A percentile compares a stretch with the other conserved stretches of the same genome.
Conservation (phyloP, 2,888 invertebrate genomes). For the Leptopilina drosophilae region DNA sequence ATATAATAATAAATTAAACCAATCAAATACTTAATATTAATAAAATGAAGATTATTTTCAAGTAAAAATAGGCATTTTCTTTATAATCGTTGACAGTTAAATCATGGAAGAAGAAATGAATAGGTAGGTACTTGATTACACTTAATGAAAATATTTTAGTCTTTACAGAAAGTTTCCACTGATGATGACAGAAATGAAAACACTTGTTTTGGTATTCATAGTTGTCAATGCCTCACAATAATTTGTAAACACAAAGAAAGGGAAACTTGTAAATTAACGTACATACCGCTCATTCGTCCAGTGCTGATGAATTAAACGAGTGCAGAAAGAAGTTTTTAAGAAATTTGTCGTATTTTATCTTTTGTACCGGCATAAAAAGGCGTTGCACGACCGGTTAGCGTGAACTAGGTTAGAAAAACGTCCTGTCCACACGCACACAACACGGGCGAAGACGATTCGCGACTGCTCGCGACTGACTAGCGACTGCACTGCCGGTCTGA, state of each 20-base stretch:
- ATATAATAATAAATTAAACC: too few relatives aligned
- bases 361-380: constrained; percentile 4
- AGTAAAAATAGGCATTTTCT: too few relatives aligned
- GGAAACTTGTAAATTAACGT: not conserved
- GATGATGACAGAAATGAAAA: too few relatives aligned
- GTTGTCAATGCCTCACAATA: too few relatives aligned
- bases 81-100: too few relatives aligned
- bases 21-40: too few relatives aligned
- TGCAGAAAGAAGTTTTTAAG: not conserved
- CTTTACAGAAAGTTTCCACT: too few relatives aligned
- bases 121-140: too few relatives aligned
- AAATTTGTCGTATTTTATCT: not conserved
- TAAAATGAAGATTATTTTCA: too few relatives aligned
- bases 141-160: too few relatives aligned
- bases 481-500: not conserved
- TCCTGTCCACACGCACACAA: not conserved
- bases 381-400: constrained; percentile 12
- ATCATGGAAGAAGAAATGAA: too few relatives aligned
- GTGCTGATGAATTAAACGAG: not conserved
- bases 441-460: not conserved
- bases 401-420: constrained; percentile 13
- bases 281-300: constrained; percentile 1
- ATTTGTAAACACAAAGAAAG: not conserved
- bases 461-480: not conserved
- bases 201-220: too few relatives aligned